Base-by-base conservation (phyloP, 2,888 invertebrate species). In the Lottia scabra region DNA sequence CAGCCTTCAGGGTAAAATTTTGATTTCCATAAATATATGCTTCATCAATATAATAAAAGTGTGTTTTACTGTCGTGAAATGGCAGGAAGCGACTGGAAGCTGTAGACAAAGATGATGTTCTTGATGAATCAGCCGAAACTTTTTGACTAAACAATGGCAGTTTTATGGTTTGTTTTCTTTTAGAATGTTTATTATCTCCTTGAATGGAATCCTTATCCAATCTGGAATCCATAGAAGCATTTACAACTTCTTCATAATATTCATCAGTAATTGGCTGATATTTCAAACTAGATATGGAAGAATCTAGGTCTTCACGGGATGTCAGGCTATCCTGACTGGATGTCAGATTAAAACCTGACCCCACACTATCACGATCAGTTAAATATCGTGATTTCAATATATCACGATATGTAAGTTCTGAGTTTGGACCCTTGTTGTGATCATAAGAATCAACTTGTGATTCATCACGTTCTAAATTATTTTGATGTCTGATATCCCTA, bases 1-100 rank as follows among this genome's bases (percentile, higher is more conserved):
- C 56, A 23, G 19, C 56, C 48, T 70, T 73, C 62, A 72, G 67
- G 0, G 71, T 23, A 4, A 56, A 56, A 56, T 56, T 19, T 10
- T 56, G 56, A 56, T 56, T 56, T 23, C 56, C 56, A 56, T 56
- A 56, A 13, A 8, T 13, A 56, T 56, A 56, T 12, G 56, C 56
- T 15, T 56, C 56, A 4, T 19, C 56, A 10, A 56, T 23, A 56
- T 23, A 23, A 23, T 56, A 56, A 13, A 56, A 56, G 10, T 56
- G 56, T 8, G 8, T 56, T 15, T 56, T 56, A 23, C 23, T 56
- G 15, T 23, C 56, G 23, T 23, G 23, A 23, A 56, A 56, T 23
- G 19, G 56, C 19, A 56, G 19, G 13, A 56, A n/a, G n/a, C 56
- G n/a, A 56, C 19, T 56, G 19, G 56, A 56, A 56, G 56, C 19